Evolutionary conservation across 2,113 vertebrate genomes (phyloP), one percentile per base, ranked within the genome.

Genomic region (Crotophaga sulcirostris): DNA sequence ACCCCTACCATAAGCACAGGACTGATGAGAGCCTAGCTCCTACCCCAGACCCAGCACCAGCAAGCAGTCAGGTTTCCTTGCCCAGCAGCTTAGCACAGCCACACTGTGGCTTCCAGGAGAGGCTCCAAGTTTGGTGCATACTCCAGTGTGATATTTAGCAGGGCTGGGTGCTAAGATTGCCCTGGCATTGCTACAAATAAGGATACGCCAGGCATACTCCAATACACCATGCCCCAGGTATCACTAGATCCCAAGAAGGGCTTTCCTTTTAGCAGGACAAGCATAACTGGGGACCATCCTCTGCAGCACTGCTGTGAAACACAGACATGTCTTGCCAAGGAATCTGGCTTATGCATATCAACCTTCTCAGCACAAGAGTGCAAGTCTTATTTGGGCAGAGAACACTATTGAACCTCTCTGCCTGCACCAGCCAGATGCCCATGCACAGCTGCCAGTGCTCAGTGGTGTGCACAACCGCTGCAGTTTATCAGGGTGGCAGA

Each of bases 301-400:
- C 54, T 64, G 49, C 7, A 54, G 52, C n/a, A 24, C 8, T 60
- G 72, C 51, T 70, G 70, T 52, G n/a, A 76, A 60, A 72, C 1
- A 0, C 60, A 51, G 34, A 34, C 29, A 19, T 2, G 1, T 56
- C 58, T 58, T 33, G 49, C 7, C 0, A 1, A 68, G 47, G 44
- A 49, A 58, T 54, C 47, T 63, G 75, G 6, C 24, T 51, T 26
- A 24, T 14, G 38, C 14, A 1, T 24, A 29, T 18, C 81, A 80
- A 10, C 47, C 62, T 69, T 16, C 78, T 49, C 49, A 7, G 31
- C 29, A 7, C 63, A n/a, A 85, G 24, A 3, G 1, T 51, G 58
- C 18, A 7, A 54, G 47, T 42, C 58, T n/a, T 83, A 1, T 49
- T 69, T 62, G 72, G 67, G 79, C 84, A 92, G 45, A 44, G 67